These are phyloP conservation scores for Glossophaga mutica DNA, from an alignment of 2,797 vertebrate species.

Conservation along the genomic window DNA sequence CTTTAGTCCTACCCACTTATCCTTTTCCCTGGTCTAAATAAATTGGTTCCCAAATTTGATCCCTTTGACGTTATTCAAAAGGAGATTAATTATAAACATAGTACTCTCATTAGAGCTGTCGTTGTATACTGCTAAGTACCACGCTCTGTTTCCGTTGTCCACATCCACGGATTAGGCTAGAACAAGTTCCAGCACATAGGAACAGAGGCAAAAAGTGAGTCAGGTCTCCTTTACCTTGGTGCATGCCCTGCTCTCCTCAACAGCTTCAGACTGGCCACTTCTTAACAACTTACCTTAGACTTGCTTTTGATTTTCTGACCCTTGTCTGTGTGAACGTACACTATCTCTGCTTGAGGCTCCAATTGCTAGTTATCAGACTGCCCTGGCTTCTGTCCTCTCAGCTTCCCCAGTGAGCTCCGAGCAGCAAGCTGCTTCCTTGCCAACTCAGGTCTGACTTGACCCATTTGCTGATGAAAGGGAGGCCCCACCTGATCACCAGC, in stretches of 20 bases:
- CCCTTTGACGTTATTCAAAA: background rate
- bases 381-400: background rate
- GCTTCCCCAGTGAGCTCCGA: background rate
- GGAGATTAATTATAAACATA: background rate
- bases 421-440: background rate
- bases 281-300: constrained; percentile 1
- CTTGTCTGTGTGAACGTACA: background rate
- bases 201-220: background rate
- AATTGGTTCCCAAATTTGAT: background rate
- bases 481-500: background rate
- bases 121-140: background rate
- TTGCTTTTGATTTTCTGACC: background rate
- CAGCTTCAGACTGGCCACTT: background rate
- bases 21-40: background rate
- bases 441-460: background rate
- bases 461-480: constrained; percentile 35
- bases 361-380: background rate
- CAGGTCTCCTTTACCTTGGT: background rate
- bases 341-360: background rate
- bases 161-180: background rate
- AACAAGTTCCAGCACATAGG: background rate
- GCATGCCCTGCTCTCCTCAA: background rate
- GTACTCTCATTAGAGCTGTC: background rate
- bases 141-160: background rate
- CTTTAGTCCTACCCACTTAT: background rate